Conservation (phyloP, 2,797 vertebrate genomes). For the Myoxocephalus aenaeus region DNA sequence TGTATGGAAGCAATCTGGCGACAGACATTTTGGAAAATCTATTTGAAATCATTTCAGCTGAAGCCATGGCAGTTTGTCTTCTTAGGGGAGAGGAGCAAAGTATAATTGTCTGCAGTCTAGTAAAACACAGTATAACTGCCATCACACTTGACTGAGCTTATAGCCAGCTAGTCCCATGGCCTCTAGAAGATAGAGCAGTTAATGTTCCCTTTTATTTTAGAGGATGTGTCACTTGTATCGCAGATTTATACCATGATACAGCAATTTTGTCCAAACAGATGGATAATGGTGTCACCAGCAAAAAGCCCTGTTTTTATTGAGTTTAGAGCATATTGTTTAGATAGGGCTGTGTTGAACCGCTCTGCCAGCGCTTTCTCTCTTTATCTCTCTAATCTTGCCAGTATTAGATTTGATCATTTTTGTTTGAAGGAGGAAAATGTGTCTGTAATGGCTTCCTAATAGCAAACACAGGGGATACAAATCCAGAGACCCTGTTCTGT, state of each 20-base stretch:
- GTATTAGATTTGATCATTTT: slow-evolving; percentile 99
- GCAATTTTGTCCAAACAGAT: slow-evolving; percentile 99
- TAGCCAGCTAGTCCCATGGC: slow-evolving; percentile 99
- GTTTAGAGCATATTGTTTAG: slow-evolving; percentile 99
- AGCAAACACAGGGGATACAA: slow-evolving; percentile 98
- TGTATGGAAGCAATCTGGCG: slow-evolving; percentile 99
- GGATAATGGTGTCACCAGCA: slow-evolving; percentile 99
- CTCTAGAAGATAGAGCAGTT: slow-evolving; percentile 99
- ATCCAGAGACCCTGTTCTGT: slow-evolving; percentile 92
- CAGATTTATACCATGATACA: slow-evolving; percentile 99
- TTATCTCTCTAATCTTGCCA: slow-evolving; percentile 99
- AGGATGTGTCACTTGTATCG: slow-evolving; percentile 99
- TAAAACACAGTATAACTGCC: slow-evolving; percentile 99
- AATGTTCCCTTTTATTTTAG: slow-evolving; percentile 99
- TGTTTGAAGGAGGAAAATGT: slow-evolving; percentile 99
- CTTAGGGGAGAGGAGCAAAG: slow-evolving; percentile 99
- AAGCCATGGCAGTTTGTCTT: slow-evolving; percentile 99
- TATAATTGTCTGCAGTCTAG: slow-evolving; percentile 99
- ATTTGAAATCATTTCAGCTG: slow-evolving; percentile 99
- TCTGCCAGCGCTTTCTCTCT: slow-evolving; percentile 93
- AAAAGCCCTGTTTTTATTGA: slow-evolving; percentile 98
- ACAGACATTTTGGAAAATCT: slow-evolving; percentile 99
- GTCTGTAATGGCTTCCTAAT: slow-evolving; percentile 99
- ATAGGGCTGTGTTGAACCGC: slow-evolving; percentile 93
- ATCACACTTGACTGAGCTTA: slow-evolving; percentile 99